Evolutionary conservation across 2,888 invertebrate species (phyloP).

Genomic region (Carpatolechia fugitivella): DNA sequence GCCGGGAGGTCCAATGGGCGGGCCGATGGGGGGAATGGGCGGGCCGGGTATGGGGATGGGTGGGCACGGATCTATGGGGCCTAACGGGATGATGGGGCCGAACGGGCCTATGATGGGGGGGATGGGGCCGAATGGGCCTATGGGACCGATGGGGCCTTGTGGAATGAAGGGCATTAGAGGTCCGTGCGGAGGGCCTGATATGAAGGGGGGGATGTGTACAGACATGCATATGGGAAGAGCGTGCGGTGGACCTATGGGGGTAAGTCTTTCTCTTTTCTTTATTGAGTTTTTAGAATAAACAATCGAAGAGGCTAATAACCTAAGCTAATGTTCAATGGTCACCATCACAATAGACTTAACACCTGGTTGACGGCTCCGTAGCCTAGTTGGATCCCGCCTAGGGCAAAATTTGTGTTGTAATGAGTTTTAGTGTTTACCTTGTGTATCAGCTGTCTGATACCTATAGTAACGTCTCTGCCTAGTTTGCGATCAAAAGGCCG

Average conservation of each 20-base stretch:
- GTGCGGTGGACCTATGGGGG: slow-evolving; percentile 76
- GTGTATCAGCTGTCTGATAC: no score
- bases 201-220: slow-evolving; percentile 73
- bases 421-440: no score
- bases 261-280: no score
- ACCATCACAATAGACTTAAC: no score
- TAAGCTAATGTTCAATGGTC: no score
- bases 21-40: slow-evolving; percentile 52
- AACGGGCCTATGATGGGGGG: slow-evolving; percentile 67
- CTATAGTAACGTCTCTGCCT: no score
- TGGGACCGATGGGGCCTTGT: slow-evolving; percentile 76
- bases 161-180: slow-evolving; percentile 74
- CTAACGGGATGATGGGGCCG: slow-evolving; percentile 59
- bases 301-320: no score
- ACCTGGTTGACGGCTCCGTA: no score
- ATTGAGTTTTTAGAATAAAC: no score
- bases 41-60: slow-evolving; percentile 58
- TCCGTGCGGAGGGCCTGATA: slow-evolving; percentile 72
- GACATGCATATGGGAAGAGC: slow-evolving; percentile 77
- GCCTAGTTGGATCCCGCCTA: no score
- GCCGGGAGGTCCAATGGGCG: slow-evolving; percentile 34
- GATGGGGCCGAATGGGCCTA: slow-evolving; percentile 70
- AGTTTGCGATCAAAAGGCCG: no score
- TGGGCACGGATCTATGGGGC: slow-evolving; percentile 53
- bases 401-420: no score